Evolutionary conservation across 2,888 invertebrate genomes (phyloP).

Genomic region (Cryptus viduatorius): DNA sequence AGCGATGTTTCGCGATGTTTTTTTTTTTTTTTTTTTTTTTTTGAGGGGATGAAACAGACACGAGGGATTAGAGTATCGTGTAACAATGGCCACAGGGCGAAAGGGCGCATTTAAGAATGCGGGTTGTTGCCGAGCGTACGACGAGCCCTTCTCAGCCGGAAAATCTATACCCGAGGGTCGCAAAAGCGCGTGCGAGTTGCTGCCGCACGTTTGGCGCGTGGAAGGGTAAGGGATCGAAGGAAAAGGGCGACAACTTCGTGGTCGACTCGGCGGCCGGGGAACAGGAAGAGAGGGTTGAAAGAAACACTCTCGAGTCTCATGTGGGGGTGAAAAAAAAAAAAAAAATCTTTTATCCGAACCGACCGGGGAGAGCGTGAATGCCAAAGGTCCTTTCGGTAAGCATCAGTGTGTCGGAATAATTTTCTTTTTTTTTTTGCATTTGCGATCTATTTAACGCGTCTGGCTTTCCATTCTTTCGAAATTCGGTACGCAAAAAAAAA

Average conservation of each 20-base stretch:
- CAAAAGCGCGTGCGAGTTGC: conserved; percentile 9
- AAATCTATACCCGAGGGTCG: conserved; percentile 63
- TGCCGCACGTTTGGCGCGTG: background rate
- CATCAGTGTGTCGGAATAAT: conserved; percentile 1
- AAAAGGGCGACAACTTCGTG: conserved; percentile 51
- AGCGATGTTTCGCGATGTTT: conserved; percentile 48
- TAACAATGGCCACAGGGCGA: conserved; percentile 35
- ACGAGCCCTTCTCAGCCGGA: conserved; percentile 59
- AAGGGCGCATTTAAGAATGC: conserved; percentile 50
- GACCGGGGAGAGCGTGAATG: conserved; percentile 9
- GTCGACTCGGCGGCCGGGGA: conserved; percentile 55
- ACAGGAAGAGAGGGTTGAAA: conserved; percentile 21
- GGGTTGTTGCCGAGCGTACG: conserved; percentile 9
- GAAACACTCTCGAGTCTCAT: conserved; percentile 29
- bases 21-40: background rate
- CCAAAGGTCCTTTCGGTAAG: conserved; percentile 34
- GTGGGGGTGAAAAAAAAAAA: conserved; percentile 50
- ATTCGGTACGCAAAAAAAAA: background rate
- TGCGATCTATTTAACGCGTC: conserved; percentile 2
- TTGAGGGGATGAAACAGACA: conserved; percentile 47
- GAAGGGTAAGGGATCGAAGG: background rate
- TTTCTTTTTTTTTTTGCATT: conserved; percentile 24
- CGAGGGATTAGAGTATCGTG: conserved; percentile 40
- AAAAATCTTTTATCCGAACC: conserved; percentile 38
- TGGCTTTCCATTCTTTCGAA: background rate